Base-by-base conservation (phyloP, 2,888 invertebrate species). In the Ormyrus pomaceus region DNA sequence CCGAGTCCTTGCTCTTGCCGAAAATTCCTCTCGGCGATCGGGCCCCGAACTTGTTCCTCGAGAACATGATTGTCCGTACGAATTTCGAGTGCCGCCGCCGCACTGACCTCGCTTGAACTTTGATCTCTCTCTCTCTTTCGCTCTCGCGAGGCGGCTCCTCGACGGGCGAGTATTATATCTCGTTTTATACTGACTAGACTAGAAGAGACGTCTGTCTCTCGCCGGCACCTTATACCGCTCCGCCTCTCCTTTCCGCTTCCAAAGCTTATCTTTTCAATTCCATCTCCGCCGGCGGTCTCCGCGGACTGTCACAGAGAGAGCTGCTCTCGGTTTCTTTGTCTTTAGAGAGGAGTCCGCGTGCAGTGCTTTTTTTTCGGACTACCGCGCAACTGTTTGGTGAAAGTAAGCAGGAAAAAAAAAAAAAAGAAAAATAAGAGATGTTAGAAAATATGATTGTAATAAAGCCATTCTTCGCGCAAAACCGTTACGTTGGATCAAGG, bases 1-100 rank as follows among this genome's bases (percentile, higher is more conserved):
- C 74, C 10, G 59, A 62, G 13, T 81, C 79, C 50, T 85, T 83
- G 48, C 81, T 85, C 46, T 61, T 77, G 6, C 74, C 73, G 56
- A 81, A 81, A 4, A 81, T 0, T 4, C 34, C 34, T 3, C 4
- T 13, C 68, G 68, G n/a, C 56, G 46, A 34, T n/a, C 51, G 13
- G n/a, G 53, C 70, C 2, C 48, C 82, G 72, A 45, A 81, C 77
- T 61, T 77, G 81, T 51, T 83, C 75, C 68, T 81, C 53, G 10
- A 80, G 83, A 75, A 84, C 84, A 64, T 83, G 71, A 19, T 51
- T 11, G 9, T 7, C 34, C 48, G 34, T 34, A 34, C 58, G 11
- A 50, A 19, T 9, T 7, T n/a, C n/a, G 59, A 13, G 13, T 48
- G 19, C 62, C 62, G 48, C 62, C 46, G 48, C 11, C 7, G 48